Evolutionary conservation across 1,140 invertebrate genomes (phyloP).

Genomic region (Zaprionus davidi): DNA sequence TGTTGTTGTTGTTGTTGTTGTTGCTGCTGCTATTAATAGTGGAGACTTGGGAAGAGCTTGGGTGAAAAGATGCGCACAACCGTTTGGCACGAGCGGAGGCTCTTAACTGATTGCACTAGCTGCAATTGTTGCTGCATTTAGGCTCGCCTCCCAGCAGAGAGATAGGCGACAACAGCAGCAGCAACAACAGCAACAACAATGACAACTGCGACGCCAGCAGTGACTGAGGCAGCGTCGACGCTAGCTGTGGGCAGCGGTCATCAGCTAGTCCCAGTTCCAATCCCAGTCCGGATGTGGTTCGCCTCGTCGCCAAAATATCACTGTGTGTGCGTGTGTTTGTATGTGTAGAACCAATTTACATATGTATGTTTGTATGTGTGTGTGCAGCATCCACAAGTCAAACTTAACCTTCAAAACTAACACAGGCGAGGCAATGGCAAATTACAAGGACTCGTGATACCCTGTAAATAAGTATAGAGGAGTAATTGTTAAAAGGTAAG

Average conservation of each 20-base stretch:
- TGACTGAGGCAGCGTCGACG: background rate
- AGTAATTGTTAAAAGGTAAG: too few species aligned
- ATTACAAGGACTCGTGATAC: conserved; percentile 21
- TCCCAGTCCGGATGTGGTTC: conserved; percentile 48
- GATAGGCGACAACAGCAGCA: conserved; percentile 46
- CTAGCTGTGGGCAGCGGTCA: conserved; percentile 44
- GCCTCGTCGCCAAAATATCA: conserved; percentile 36
- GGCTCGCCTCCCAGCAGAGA: conserved; percentile 59
- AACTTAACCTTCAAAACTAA: conserved; percentile 20
- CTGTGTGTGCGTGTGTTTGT: background rate
- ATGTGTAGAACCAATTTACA: conserved; percentile 1
- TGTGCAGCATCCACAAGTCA: conserved; percentile 26
- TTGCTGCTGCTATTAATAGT: conserved; percentile 9
- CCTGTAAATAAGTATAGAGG: background rate
- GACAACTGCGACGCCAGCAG: conserved; percentile 13
- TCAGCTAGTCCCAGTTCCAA: conserved; percentile 23
- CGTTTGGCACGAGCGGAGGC: conserved; percentile 78
- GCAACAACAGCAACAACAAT: conserved; percentile 24
- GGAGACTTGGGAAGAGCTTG: conserved; percentile 29
- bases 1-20: conserved; percentile 15
- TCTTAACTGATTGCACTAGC: conserved; percentile 77
- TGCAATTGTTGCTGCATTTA: conserved; percentile 76
- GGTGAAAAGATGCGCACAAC: conserved; percentile 66
- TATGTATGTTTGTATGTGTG: background rate
- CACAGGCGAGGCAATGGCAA: background rate